Conservation (phyloP, 1,140 invertebrate genomes). For the Riptortus pedestris region DNA sequence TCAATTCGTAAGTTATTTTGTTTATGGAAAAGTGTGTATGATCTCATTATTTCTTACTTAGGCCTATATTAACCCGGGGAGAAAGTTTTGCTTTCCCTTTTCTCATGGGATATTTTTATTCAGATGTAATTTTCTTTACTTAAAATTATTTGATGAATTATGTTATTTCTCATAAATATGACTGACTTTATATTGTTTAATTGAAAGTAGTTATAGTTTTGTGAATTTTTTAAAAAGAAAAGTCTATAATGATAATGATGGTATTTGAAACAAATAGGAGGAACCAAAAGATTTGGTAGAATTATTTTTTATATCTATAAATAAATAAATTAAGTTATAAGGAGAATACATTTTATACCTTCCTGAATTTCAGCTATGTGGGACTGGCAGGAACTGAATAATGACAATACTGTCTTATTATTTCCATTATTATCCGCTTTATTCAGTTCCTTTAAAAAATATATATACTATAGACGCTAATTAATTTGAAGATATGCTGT, state of each 20-base stretch:
- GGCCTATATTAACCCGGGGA: background rate
- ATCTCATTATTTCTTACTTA: constrained; percentile 17
- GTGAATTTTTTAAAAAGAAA: background rate
- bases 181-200: constrained; percentile 16
- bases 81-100: background rate
- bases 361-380: background rate
- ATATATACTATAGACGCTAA: background rate
- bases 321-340: background rate
- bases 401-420: constrained; percentile 14
- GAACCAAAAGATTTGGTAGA: constrained; percentile 7
- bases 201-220: constrained; percentile 8
- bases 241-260: background rate
- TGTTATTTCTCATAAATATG: too few species aligned
- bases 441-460: constrained; percentile 7
- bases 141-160: too few species aligned
- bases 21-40: background rate
- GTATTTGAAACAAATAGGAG: background rate
- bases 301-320: background rate
- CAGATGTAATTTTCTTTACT: background rate
- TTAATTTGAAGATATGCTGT: constrained; percentile 1
- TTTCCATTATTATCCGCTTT: background rate
- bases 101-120: background rate
- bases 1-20: constrained; percentile 10
- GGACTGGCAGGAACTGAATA: constrained; percentile 11
- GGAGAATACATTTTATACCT: background rate